Percentiles rank a stretch among this genome's conserved stretches.
phyloP scores from a whole-genome alignment of 2,113 vertebrate genomes.

The Rhynchomys soricoides region DNA sequence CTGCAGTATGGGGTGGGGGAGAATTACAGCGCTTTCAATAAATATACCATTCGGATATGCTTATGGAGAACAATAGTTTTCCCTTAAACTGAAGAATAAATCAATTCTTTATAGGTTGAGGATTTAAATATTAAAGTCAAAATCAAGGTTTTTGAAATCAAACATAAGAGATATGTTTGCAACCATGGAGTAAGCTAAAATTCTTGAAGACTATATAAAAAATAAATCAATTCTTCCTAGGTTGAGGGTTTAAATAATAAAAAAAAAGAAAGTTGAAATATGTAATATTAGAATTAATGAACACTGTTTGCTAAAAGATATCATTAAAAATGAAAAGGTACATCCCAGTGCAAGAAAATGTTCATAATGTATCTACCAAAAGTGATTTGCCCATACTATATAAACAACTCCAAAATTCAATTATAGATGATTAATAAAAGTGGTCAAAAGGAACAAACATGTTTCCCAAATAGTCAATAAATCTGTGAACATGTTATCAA shows the following conservation, averaged over 20 bases:
- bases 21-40: background rate
- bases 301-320: background rate
- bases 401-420: constrained; percentile 15
- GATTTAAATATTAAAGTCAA: constrained; percentile 2
- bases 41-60: background rate
- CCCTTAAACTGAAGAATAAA: background rate
- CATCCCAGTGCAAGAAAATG: background rate
- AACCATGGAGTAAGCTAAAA: background rate
- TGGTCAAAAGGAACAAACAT: background rate
- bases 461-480: background rate
- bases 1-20: background rate
- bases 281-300: constrained; percentile 32
- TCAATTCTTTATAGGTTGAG: background rate
- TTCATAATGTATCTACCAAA: background rate
- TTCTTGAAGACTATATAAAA: background rate
- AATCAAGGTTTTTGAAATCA: constrained; percentile 24
- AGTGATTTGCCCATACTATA: background rate
- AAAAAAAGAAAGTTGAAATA: background rate
- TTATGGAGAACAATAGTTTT: background rate
- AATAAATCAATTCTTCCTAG: background rate
- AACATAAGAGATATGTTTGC: background rate
- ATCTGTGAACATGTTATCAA: background rate
- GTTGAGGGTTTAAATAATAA: background rate
- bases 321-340: constrained; percentile 4
- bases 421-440: background rate